A percentile compares a stretch with the other conserved stretches of the same genome.
Evolutionary conservation across 1,140 invertebrate genomes (phyloP).

Genomic region (Sycophila sp.): DNA sequence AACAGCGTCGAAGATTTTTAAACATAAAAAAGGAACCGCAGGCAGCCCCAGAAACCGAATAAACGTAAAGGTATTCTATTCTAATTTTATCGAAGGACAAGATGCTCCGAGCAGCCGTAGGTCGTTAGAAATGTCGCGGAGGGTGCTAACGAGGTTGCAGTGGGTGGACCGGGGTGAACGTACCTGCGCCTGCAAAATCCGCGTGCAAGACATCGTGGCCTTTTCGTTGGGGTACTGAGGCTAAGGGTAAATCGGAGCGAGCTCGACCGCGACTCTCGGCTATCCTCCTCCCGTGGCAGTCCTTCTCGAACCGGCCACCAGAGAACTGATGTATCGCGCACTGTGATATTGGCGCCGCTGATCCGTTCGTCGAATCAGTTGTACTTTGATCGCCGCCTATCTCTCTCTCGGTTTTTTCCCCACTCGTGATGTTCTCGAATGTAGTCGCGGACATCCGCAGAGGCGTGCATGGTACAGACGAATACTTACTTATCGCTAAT

Average conservation of each 20-base stretch:
- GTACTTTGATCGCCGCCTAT: conserved; percentile 8
- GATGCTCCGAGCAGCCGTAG: no score
- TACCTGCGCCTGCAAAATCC: conserved; percentile 81
- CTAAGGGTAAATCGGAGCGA: not conserved
- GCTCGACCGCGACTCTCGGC: no score
- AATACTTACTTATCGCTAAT: no score
- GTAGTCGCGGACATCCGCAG: not conserved
- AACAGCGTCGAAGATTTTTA: not conserved
- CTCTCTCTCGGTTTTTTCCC: no score
- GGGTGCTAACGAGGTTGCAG: not conserved
- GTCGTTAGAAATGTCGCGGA: no score
- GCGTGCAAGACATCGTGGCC: conserved; percentile 74
- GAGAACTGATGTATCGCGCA: no score
- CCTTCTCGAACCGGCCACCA: conserved; percentile 67
- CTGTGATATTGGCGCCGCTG: no score
- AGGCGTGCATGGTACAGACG: not conserved
- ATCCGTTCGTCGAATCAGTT: conserved; percentile 3
- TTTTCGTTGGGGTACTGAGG: not conserved
- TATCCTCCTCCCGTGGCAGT: conserved; percentile 54
- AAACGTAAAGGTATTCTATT: no score
- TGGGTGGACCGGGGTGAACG: conserved; percentile 40
- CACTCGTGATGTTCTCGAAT: conserved; percentile 22
- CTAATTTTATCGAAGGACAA: no score
- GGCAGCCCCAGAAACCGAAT: no score
- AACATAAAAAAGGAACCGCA: no score